Percentiles rank a stretch among this genome's conserved stretches.
Evolutionary conservation across 2,113 vertebrate species (phyloP).

Genomic region (Melozone crissalis): DNA sequence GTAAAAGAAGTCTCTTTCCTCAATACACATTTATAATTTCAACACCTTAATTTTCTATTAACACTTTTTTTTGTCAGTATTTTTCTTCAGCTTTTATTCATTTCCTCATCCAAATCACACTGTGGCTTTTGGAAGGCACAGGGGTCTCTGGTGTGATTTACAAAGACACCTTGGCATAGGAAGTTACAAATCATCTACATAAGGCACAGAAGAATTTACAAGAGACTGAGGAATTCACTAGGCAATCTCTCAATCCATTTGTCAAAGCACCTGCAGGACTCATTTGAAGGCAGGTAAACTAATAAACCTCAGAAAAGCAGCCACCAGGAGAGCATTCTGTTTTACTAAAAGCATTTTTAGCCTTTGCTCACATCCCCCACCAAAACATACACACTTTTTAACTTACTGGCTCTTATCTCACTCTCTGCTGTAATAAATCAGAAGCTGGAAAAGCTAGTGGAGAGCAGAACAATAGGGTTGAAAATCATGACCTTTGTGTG

Average conservation of each 20-base stretch:
- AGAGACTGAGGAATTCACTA: neutral
- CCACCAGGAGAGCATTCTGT: slow-evolving; percentile 24
- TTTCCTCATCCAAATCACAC: neutral
- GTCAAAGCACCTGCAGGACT: slow-evolving; percentile 57
- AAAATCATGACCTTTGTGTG: slow-evolving; percentile 12
- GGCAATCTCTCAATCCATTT: slow-evolving; percentile 51
- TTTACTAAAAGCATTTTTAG: slow-evolving; percentile 54
- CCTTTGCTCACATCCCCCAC: neutral
- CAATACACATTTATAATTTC: neutral
- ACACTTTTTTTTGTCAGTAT: neutral
- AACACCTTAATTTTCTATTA: neutral
- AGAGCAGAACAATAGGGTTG: neutral
- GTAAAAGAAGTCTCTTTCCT: neutral
- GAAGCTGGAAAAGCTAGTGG: neutral
- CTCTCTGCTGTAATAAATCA: slow-evolving; percentile 22
- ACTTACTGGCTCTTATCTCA: slow-evolving; percentile 13
- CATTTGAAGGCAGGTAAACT: slow-evolving; percentile 20
- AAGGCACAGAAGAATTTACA: neutral
- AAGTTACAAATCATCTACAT: slow-evolving; percentile 16
- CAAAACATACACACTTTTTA: neutral
- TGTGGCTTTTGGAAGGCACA: neutral
- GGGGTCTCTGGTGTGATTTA: neutral
- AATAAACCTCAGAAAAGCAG: slow-evolving; percentile 51
- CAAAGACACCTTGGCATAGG: neutral
- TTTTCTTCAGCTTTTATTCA: neutral